Evolutionary conservation across 2,797 vertebrate species (phyloP).

Genomic region (Cichlasoma orientale): DNA sequence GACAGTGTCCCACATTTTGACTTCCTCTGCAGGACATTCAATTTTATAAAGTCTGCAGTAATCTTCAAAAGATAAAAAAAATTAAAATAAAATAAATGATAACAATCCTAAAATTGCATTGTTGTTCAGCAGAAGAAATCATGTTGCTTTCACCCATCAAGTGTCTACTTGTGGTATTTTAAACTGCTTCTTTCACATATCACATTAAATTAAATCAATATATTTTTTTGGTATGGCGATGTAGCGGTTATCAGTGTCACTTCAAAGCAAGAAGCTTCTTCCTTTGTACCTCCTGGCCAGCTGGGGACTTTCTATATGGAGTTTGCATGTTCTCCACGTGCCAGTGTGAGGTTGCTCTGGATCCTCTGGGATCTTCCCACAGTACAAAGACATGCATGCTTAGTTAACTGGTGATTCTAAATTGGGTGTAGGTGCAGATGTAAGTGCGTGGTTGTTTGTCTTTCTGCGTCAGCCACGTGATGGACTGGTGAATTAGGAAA

Average conservation of each 20-base stretch:
- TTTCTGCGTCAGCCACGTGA: not conserved
- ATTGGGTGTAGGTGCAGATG: not conserved
- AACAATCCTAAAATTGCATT: not conserved
- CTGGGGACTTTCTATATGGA: not conserved
- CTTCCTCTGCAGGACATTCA: not conserved
- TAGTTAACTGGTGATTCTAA: not conserved
- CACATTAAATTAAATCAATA: not conserved
- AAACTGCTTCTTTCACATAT: not conserved
- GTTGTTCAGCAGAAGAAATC: not conserved
- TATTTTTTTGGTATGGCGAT: not conserved
- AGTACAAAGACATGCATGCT: not conserved
- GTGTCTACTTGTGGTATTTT: not conserved
- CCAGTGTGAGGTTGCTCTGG: not conserved
- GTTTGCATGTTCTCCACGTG: not conserved
- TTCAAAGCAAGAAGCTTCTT: not conserved
- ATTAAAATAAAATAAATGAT: rapidly evolving
- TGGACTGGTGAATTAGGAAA: not conserved
- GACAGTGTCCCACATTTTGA: not conserved
- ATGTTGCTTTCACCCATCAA: rapidly evolving
- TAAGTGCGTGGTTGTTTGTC: not conserved
- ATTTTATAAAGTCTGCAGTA: not conserved
- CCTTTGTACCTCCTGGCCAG: not conserved
- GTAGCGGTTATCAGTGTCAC: not conserved
- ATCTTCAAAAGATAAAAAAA: not conserved
- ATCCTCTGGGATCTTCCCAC: not conserved